Conservation (phyloP, 2,888 invertebrate species). For the Xylota sylvarum region DNA sequence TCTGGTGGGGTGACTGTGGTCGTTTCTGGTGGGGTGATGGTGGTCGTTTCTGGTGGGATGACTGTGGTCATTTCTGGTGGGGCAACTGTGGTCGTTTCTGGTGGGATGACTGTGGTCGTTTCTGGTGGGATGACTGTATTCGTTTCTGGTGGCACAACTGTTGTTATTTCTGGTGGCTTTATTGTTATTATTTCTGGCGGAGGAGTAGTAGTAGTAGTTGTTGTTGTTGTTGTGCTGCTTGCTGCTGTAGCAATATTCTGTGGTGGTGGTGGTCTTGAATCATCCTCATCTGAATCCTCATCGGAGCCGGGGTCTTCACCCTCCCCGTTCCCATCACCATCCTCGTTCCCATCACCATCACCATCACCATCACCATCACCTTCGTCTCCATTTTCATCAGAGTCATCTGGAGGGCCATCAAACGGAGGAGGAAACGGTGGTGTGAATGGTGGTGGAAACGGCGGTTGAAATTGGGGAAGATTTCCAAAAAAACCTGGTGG, state of each 20-base stretch:
- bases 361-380: too few relatives aligned
- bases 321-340: neutral
- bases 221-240: neutral
- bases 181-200: neutral
- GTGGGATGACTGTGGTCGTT: neutral
- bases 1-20: neutral
- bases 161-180: neutral
- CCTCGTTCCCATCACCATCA: neutral
- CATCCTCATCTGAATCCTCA: slow-evolving; percentile 40
- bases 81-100: neutral
- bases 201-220: neutral
- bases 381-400: neutral
- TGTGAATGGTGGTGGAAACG: too few relatives aligned
- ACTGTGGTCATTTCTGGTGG: neutral
- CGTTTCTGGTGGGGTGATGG: neutral
- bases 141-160: neutral
- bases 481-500: neutral
- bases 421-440: neutral
- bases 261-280: neutral
- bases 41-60: neutral
- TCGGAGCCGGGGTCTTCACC: slow-evolving; percentile 46
- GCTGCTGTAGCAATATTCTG: neutral
- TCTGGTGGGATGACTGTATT: neutral
- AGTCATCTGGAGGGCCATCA: neutral
- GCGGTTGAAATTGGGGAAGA: too few relatives aligned